A percentile compares a stretch with the other conserved stretches of the same genome.
phyloP scores from a whole-genome alignment of 1,140 invertebrate species.

The Euschistus heros region DNA sequence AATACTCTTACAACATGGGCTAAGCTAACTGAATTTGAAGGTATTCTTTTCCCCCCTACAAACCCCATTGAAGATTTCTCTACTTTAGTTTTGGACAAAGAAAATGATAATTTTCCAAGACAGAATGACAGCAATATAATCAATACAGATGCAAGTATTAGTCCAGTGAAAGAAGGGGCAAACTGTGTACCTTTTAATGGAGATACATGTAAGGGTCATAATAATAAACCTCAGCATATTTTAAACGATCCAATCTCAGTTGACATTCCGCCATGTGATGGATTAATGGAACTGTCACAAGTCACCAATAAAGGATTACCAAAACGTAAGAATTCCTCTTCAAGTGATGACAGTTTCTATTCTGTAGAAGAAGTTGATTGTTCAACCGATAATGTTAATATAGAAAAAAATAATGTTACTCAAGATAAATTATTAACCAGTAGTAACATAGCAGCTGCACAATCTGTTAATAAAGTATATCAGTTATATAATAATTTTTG shows the following conservation, averaged over 20 bases:
- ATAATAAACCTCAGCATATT: background rate
- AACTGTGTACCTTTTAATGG: background rate
- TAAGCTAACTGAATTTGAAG: conserved; percentile 35
- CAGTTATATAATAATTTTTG: background rate
- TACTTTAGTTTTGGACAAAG: background rate
- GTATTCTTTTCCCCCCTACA: conserved; percentile 33
- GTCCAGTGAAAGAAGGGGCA: background rate
- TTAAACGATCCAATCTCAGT: background rate
- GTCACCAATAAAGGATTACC: conserved; percentile 20
- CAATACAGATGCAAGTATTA: background rate
- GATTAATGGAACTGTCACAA: background rate
- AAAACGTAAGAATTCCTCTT: conserved; percentile 27
- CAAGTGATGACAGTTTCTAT: conserved; percentile 3
- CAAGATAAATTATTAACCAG: background rate
- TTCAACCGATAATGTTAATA: conserved; percentile 21
- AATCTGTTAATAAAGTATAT: conserved; percentile 4
- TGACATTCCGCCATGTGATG: background rate
- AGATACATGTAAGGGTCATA: background rate
- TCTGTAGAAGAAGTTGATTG: conserved; percentile 11
- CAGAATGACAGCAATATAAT: background rate
- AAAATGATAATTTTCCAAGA: background rate
- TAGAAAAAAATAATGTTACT: background rate
- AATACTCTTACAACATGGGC: conserved; percentile 40
- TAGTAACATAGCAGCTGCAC: background rate
- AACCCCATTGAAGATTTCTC: background rate